A percentile compares a stretch with the other conserved stretches of the same genome.
These are phyloP conservation scores for Siderastrea siderea DNA, from an alignment of 92 coral and sea anemone species.

Conservation along the genomic window DNA sequence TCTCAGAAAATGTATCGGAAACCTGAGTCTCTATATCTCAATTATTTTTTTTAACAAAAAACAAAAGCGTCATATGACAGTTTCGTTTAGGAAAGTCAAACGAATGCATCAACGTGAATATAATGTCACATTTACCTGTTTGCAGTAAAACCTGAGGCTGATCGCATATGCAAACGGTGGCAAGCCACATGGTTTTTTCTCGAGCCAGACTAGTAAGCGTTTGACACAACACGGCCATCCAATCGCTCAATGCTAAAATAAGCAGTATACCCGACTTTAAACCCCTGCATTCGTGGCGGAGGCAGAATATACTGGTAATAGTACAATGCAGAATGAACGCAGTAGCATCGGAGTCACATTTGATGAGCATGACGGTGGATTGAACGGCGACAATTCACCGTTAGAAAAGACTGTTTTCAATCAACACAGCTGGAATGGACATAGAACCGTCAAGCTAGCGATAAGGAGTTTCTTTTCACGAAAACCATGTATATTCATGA, in stretches of 20 bases:
- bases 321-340: conserved; percentile 15
- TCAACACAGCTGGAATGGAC: too few species aligned
- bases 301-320: conserved; percentile 28
- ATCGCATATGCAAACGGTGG: conserved; percentile 18
- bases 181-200: background rate
- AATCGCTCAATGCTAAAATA: conserved; percentile 19
- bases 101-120: background rate
- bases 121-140: conserved; percentile 25
- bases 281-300: conserved; percentile 6
- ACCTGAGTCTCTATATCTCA: too few species aligned
- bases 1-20: too few species aligned
- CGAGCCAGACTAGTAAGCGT: background rate
- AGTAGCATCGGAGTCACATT: conserved; percentile 3
- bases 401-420: too few species aligned
- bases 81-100: background rate
- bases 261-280: conserved; percentile 10
- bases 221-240: conserved; percentile 22
- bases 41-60: too few species aligned
- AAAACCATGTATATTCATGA: background rate
- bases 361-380: conserved; percentile 2
- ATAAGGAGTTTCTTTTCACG: too few species aligned
- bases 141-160: conserved; percentile 38
- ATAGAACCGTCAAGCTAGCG: too few species aligned
- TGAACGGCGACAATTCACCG: too few species aligned
- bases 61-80: too few species aligned